Percentiles rank a stretch among this genome's conserved stretches.
These are phyloP conservation scores for Crotalus horridus DNA, from an alignment of 2,113 vertebrate genomes.

Conservation along the genomic window DNA sequence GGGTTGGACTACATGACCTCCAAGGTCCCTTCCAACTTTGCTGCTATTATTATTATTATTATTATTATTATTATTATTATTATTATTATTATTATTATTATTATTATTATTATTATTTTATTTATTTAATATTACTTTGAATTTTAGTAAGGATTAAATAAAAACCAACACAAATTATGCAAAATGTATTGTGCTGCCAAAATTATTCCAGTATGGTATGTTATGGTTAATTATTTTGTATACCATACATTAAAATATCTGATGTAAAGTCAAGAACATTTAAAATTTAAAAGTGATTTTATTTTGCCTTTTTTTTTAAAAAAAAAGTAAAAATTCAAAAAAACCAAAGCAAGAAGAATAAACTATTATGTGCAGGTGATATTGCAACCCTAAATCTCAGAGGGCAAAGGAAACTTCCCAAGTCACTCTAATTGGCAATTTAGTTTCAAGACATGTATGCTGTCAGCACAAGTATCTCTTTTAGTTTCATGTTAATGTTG, in stretches of 20 bases:
- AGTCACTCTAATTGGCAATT: not conserved
- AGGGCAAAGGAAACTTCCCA: constrained; percentile 14
- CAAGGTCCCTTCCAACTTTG: no score
- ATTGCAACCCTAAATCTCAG: constrained; percentile 45
- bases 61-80: no score
- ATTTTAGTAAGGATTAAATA: constrained; percentile 30
- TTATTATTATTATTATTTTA: no score
- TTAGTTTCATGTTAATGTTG: not conserved
- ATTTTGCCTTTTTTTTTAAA: constrained; percentile 7
- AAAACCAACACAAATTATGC: constrained; percentile 33
- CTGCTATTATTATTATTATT: no score
- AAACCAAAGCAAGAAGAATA: constrained; percentile 9
- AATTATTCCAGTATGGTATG: constrained; percentile 34
- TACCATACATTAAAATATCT: not conserved
- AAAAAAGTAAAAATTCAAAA: constrained; percentile 18
- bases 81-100: no score
- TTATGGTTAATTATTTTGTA: constrained; percentile 35
- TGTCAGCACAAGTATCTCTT: not conserved
- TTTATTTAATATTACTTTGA: constrained; percentile 20
- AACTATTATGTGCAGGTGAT: constrained; percentile 43
- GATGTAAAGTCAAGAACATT: not conserved
- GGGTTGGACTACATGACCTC: no score
- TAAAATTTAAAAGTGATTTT: constrained; percentile 29
- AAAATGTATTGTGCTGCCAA: constrained; percentile 52
- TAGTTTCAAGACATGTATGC: not conserved